These are phyloP conservation scores for Saguinus imperator DNA, from an alignment of 2,113 vertebrate genomes.

Conservation along the genomic window DNA sequence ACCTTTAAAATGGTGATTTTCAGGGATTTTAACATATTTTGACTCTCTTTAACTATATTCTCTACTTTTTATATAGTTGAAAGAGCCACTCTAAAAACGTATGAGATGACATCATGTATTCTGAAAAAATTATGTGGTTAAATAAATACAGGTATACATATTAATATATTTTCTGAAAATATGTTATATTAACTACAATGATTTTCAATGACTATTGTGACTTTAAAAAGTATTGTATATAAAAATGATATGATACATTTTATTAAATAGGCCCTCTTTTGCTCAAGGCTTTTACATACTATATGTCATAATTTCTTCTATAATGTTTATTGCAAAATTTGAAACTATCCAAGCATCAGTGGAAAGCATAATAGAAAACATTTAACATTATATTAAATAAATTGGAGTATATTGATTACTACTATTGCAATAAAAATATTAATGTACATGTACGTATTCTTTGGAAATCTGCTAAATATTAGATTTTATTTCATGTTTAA, in stretches of 20 bases:
- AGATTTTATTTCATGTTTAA: background rate
- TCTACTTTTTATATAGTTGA: background rate
- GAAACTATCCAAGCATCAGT: background rate
- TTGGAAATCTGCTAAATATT: conserved; percentile 16
- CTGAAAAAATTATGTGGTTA: background rate
- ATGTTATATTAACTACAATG: background rate
- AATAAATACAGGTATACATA: accelerated
- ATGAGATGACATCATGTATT: background rate
- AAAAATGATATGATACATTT: background rate
- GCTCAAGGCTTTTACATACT: background rate
- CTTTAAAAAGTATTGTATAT: background rate
- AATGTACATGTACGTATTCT: background rate
- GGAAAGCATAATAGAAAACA: background rate
- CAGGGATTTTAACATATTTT: background rate
- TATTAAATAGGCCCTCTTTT: background rate
- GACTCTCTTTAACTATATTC: background rate
- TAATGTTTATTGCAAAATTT: conserved; percentile 11
- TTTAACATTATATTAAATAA: background rate
- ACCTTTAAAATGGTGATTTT: background rate
- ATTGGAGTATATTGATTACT: background rate
- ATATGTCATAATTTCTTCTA: background rate
- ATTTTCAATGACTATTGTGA: background rate
- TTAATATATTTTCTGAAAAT: background rate
- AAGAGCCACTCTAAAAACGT: background rate
- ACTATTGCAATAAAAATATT: background rate